Evolutionary conservation across 2,113 vertebrate species (phyloP).

Genomic region (Apodemus speciosus): DNA sequence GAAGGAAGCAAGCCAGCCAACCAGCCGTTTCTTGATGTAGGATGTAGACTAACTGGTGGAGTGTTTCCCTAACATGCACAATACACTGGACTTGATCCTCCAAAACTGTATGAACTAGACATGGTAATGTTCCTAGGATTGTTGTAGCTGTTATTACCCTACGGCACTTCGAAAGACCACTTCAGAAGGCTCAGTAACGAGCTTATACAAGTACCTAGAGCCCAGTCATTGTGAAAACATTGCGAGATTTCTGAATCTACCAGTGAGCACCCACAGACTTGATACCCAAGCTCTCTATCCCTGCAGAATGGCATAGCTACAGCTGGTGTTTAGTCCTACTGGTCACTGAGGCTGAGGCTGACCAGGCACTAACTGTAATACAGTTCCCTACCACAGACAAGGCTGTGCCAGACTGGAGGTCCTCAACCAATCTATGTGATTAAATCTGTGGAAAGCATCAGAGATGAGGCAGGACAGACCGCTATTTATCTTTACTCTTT

Average conservation of each 20-base stretch:
- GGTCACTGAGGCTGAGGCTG: not conserved
- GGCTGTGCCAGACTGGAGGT: not conserved
- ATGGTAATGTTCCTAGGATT: too few relatives aligned
- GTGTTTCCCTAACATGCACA: not conserved
- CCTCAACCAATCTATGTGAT: not conserved
- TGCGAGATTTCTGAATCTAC: not conserved
- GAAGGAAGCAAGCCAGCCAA: too few relatives aligned
- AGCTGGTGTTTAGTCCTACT: not conserved
- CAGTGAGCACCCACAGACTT: not conserved
- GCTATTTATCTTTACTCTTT: not conserved
- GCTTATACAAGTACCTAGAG: too few relatives aligned
- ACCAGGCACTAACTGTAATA: not conserved
- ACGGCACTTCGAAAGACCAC: not conserved
- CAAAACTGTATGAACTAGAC: not conserved
- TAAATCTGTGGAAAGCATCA: not conserved
- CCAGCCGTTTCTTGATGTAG: too few relatives aligned
- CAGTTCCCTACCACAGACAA: not conserved
- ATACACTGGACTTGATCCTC: not conserved
- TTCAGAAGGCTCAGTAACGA: not conserved
- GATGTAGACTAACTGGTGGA: not conserved
- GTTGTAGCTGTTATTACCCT: not conserved
- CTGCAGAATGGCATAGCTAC: not conserved
- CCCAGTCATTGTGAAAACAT: not conserved
- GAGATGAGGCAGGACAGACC: not conserved
- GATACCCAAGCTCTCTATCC: not conserved